Conservation (phyloP, 2,888 invertebrate species). For the Alentia gelatinosa region DNA sequence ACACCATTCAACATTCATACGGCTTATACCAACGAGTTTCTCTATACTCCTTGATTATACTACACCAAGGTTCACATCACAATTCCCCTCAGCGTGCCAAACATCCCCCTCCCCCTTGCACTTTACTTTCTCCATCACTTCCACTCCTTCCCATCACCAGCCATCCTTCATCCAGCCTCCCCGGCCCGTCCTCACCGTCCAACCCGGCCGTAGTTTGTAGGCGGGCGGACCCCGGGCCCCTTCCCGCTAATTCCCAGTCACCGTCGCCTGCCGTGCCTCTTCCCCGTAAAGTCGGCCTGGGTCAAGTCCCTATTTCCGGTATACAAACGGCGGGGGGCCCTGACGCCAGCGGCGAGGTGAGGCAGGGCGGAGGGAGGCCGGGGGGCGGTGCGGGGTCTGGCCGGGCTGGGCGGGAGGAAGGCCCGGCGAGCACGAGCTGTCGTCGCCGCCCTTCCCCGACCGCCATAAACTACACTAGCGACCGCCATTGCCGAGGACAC, state of each 20-base stretch:
- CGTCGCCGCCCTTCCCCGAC: constrained; percentile 16
- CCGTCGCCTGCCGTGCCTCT: background rate
- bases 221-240: background rate
- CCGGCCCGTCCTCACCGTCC: background rate
- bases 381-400: background rate
- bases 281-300: background rate
- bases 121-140: too few relatives aligned
- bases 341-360: background rate
- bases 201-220: background rate
- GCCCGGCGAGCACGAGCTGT: background rate
- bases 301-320: background rate
- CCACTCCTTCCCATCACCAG: background rate
- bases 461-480: constrained; percentile 12
- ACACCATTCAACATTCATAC: too few relatives aligned
- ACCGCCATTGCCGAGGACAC: constrained; percentile 35
- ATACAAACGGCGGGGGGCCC: background rate
- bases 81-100: too few relatives aligned
- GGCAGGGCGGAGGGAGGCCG: background rate
- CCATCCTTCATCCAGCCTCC: background rate
- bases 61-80: too few relatives aligned
- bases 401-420: background rate
- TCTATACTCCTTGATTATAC: too few relatives aligned
- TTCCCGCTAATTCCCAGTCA: background rate
- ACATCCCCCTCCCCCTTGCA: too few relatives aligned
- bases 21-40: too few relatives aligned